Evolutionary conservation across 2,797 vertebrate genomes (phyloP).

Genomic region (Buphagus erythrorhynchus): DNA sequence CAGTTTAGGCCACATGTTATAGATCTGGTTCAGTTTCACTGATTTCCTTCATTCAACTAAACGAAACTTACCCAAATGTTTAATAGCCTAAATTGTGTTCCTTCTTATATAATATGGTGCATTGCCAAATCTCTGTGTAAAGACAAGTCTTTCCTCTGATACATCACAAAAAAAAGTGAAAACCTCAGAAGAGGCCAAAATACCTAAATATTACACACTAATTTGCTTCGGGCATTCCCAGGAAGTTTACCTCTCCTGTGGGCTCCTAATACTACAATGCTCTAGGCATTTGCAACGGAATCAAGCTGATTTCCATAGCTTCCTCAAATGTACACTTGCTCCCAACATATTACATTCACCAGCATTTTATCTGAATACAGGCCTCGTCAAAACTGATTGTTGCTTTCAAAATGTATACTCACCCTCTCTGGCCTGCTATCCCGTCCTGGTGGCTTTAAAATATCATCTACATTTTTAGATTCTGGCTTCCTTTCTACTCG

Average conservation of each 20-base stretch:
- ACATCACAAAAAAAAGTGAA: not conserved
- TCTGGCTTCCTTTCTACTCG: constrained; percentile 95
- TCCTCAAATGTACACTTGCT: not conserved
- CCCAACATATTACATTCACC: not conserved
- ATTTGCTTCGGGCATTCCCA: not conserved
- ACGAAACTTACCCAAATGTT: not conserved
- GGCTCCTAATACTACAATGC: not conserved
- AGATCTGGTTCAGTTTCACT: not conserved
- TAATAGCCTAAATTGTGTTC: not conserved
- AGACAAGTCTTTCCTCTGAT: not conserved
- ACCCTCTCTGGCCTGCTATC: constrained; percentile 92
- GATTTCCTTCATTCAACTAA: not conserved
- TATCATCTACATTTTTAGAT: constrained; percentile 95
- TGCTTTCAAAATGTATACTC: constrained; percentile 38
- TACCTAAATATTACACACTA: not conserved
- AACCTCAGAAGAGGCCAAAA: not conserved
- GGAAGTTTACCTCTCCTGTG: not conserved
- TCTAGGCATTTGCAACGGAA: not conserved
- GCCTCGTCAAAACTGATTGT: rapidly evolving
- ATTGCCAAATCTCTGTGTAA: not conserved
- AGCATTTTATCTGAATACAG: not conserved
- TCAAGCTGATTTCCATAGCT: not conserved
- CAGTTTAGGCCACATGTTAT: not conserved
- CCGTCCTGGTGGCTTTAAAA: constrained; percentile 93
- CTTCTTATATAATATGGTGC: not conserved